Evolutionary conservation across 1,140 invertebrate genomes (phyloP).

Genomic region (Saxidomus purpurata): DNA sequence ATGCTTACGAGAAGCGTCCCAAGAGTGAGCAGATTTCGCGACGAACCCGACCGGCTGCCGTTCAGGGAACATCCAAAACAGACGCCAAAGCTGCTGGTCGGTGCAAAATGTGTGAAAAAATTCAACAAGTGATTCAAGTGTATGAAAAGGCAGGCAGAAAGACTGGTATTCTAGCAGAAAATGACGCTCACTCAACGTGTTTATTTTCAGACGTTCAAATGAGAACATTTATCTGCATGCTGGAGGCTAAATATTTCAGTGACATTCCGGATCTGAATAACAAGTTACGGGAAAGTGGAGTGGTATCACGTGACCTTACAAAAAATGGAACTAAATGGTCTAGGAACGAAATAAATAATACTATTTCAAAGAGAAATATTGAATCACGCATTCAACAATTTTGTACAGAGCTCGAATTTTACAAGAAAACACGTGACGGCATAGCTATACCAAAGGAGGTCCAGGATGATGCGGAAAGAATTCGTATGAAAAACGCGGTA

Average conservation of each 20-base stretch:
- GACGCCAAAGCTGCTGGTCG: neutral
- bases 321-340: neutral
- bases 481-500: conserved; percentile 47
- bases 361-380: conserved; percentile 31
- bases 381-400: conserved; percentile 38
- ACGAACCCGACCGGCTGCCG: neutral
- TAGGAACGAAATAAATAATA: neutral
- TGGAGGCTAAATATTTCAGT: conserved; percentile 46
- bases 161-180: neutral
- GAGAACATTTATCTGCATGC: conserved; percentile 36
- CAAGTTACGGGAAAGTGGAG: conserved; percentile 21
- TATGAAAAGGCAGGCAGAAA: conserved; percentile 47
- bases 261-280: conserved; percentile 13
- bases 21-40: neutral
- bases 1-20: conserved; percentile 14
- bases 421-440: neutral
- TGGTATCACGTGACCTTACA: neutral
- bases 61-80: neutral
- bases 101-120: conserved; percentile 44
- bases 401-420: conserved; percentile 39
- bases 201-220: conserved; percentile 59
- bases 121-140: conserved; percentile 36
- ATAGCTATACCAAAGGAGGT: conserved; percentile 38
- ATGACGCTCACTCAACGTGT: conserved; percentile 20
- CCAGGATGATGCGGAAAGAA: conserved; percentile 42